phyloP scores from a whole-genome alignment of 2,888 invertebrate genomes.

The Clepsis dumicolana region DNA sequence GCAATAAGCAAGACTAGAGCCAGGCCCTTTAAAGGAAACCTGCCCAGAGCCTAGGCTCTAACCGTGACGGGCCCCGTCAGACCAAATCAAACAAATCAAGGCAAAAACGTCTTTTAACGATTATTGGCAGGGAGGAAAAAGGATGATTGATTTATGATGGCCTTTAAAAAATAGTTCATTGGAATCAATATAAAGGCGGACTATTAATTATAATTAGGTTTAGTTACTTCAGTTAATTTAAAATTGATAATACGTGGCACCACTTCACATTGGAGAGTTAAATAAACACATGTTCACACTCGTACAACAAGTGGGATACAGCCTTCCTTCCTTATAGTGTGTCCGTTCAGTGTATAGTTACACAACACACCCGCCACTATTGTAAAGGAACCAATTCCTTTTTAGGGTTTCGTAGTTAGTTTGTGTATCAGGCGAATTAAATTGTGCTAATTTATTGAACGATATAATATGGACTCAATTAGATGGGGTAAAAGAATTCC shows the following conservation, averaged over 20 bases:
- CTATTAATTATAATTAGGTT: neutral
- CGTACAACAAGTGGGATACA: too few species aligned
- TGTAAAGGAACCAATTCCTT: too few species aligned
- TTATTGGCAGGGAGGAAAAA: slow-evolving; percentile 31
- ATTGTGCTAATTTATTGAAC: neutral
- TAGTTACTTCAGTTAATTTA: too few species aligned
- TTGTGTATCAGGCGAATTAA: neutral
- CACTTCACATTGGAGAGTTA: too few species aligned
- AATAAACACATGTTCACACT: too few species aligned
- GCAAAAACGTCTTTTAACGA: slow-evolving; percentile 31
- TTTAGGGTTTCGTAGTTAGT: too few species aligned
- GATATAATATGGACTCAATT: neutral
- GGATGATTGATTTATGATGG: slow-evolving; percentile 24
- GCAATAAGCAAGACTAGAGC: slow-evolving; percentile 54
- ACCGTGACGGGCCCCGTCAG: slow-evolving; percentile 31
- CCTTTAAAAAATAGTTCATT: slow-evolving; percentile 9
- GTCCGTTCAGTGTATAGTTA: too few species aligned
- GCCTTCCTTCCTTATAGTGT: too few species aligned
- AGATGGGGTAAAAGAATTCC: neutral
- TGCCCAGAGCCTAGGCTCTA: slow-evolving; percentile 32
- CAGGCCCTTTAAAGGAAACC: slow-evolving; percentile 59
- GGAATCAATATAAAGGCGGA: neutral
- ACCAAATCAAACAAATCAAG: slow-evolving; percentile 41
- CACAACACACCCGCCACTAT: too few species aligned
- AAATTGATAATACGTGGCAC: too few species aligned